A percentile compares a stretch with the other conserved stretches of the same genome.
Evolutionary conservation across 35 echinoderm and acorn worm species (phyloP).

Genomic region (Apostichopus californicus): DNA sequence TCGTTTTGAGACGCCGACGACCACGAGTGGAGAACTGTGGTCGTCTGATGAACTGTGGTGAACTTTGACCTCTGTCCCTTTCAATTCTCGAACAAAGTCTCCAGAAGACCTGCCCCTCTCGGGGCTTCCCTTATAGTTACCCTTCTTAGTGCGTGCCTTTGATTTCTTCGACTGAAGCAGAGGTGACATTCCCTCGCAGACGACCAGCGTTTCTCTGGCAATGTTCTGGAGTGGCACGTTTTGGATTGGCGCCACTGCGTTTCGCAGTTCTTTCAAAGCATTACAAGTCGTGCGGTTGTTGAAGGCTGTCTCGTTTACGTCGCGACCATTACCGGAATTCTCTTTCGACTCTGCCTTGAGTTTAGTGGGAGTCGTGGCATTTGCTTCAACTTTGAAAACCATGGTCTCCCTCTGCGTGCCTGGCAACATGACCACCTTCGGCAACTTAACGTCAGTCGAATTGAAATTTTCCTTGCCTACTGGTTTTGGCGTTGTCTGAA

Average conservation of each 20-base stretch:
- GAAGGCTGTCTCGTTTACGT: not conserved
- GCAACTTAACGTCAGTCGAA: not conserved
- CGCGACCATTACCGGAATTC: not conserved
- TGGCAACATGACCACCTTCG: not conserved
- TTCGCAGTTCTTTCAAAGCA: constrained; percentile 56
- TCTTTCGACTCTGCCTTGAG: not conserved
- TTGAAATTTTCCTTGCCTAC: constrained; percentile 34
- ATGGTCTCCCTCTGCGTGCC: not conserved
- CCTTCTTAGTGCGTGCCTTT: constrained; percentile 6
- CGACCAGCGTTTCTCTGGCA: constrained; percentile 59
- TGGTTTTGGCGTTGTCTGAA: not conserved
- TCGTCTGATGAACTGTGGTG: not conserved
- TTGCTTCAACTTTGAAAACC: not conserved
- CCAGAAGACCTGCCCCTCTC: not conserved
- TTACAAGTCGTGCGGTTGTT: constrained; percentile 30
- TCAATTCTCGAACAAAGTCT: not conserved
- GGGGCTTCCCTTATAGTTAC: not conserved
- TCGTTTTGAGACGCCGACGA: not conserved
- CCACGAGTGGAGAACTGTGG: not conserved
- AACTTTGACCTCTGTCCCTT: constrained; percentile 35
- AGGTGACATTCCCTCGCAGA: constrained; percentile 84
- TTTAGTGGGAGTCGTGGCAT: not conserved
- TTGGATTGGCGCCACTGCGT: constrained; percentile 47
- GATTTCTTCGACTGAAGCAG: constrained; percentile 62
- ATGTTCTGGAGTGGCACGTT: constrained; percentile 56